These are phyloP conservation scores for Bombus superbus DNA, from an alignment of 1,140 invertebrate species.

Conservation along the genomic window DNA sequence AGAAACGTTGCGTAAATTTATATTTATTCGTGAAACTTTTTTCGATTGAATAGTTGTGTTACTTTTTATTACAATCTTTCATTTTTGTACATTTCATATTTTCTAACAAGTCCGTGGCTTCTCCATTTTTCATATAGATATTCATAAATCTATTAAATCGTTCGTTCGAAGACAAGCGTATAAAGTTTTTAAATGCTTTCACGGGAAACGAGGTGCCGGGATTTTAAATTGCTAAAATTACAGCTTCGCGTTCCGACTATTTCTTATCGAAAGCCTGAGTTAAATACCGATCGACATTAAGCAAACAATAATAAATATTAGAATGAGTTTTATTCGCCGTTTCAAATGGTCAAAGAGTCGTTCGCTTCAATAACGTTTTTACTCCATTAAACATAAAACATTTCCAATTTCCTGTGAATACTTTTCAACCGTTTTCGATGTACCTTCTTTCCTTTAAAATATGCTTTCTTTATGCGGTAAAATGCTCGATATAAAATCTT, in stretches of 20 bases:
- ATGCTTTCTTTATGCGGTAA: neutral
- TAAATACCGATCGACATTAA: constrained; percentile 1
- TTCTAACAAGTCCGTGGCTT: neutral
- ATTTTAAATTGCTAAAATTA: neutral
- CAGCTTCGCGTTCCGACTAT: neutral
- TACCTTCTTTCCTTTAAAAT: neutral
- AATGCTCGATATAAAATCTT: too few relatives aligned
- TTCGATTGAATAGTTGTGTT: neutral
- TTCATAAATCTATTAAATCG: constrained; percentile 1
- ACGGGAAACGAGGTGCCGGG: neutral
- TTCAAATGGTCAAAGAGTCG: neutral
- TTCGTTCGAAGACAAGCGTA: too few relatives aligned
- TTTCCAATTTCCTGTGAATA: too few relatives aligned
- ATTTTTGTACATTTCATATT: neutral
- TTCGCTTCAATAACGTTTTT: neutral
- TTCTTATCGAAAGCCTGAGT: neutral
- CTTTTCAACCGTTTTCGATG: neutral
- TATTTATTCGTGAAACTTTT: neutral
- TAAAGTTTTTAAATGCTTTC: constrained; percentile 3
- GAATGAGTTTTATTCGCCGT: neutral
- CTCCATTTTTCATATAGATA: neutral
- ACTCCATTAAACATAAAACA: neutral
- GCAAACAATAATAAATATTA: constrained; percentile 1
- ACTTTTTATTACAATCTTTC: neutral
- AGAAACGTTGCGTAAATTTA: neutral